Percentiles rank a stretch among this genome's conserved stretches.
phyloP scores from a whole-genome alignment of 2,888 invertebrate genomes.

The Sarcophaga carnaria region DNA sequence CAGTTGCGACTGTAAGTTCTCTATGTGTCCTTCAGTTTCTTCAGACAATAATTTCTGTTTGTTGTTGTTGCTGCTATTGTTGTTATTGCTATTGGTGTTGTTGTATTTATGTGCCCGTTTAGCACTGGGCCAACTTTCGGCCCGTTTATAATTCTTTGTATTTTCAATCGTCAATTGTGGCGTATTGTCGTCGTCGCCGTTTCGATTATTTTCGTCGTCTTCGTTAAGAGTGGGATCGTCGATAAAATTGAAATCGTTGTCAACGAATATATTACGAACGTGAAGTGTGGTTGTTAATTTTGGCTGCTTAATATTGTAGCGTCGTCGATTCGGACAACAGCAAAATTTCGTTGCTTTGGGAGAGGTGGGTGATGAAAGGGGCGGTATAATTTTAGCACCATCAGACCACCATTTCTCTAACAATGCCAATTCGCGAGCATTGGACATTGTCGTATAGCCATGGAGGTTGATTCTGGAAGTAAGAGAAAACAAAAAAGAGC shows the following conservation, averaged over 20 bases:
- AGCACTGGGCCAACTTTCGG: constrained; percentile 67
- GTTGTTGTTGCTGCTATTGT: background rate
- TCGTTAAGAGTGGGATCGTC: constrained; percentile 76
- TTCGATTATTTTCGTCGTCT: constrained; percentile 49
- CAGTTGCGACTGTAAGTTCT: constrained; percentile 25
- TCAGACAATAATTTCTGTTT: constrained; percentile 6
- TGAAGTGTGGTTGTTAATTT: constrained; percentile 75
- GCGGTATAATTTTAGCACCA: constrained; percentile 76
- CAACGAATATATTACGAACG: constrained; percentile 77
- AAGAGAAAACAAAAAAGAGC: constrained; percentile 35
- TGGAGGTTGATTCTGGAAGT: constrained; percentile 78
- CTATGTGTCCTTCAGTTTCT: constrained; percentile 53
- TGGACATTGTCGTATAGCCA: constrained; percentile 80
- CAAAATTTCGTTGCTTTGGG: constrained; percentile 78
- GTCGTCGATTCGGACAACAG: constrained; percentile 78
- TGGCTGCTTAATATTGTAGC: constrained; percentile 77
- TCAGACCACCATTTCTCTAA: constrained; percentile 80
- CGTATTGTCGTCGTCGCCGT: constrained; percentile 56
- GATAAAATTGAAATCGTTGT: constrained; percentile 79
- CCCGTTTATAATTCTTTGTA: constrained; percentile 63
- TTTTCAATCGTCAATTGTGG: constrained; percentile 44
- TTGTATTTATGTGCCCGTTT: constrained; percentile 50
- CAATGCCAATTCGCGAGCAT: constrained; percentile 80
- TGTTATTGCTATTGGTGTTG: background rate
- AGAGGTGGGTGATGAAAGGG: constrained; percentile 77